Evolutionary conservation across 64 coral and sea anemone genomes (phyloP), one percentile per base, ranked within the genome.

Genomic region (Porites australiensis): DNA sequence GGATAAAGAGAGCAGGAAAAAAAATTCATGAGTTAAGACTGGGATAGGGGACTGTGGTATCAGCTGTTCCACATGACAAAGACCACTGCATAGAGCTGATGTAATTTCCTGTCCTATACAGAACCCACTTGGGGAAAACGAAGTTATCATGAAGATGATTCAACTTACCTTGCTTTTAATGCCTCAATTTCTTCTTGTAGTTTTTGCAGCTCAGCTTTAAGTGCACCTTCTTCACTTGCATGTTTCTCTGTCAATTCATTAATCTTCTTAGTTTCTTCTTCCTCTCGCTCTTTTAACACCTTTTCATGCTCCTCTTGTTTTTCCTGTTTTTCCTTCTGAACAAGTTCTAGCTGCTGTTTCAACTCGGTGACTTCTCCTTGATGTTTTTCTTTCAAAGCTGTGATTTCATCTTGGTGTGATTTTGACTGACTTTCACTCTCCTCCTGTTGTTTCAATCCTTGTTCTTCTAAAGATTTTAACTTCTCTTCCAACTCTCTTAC

Each of bases 181-280:
- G 57, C 52, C 15, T 90, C 94, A 51, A 91, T 70, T 63, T 96
- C 94, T 83, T 99, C 88, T 66, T 96, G 93, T 53, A 99, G 66
- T 70, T 88, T 94, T 50, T 89, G 85, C 0, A 94, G 58, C 37
- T 96, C 94, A 18, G 73, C 81, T 60, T 99, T 83, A 64, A 94
- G 62, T 54, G 88, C 70, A 64, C 53, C 72, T 88, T 92, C 82
- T 82, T 96, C 98, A 84, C 60, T 82, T 13, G 91, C 63, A 18
- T 88, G 65, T 69, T 95, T 92, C 50, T 93, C 88, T 46, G 90
- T 99, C 62, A 91, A 54, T 46, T 99, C 98, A 54, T 49, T 68
- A 49, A 98, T 60, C 80, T 95, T 93, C 49, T 96, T 92, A 52
- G 66, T 92, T 77, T 96, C 94, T 50, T 96, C 94, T 72, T 88